phyloP scores from a whole-genome alignment of 2,888 invertebrate species.

The Pemphredon lugubris region DNA sequence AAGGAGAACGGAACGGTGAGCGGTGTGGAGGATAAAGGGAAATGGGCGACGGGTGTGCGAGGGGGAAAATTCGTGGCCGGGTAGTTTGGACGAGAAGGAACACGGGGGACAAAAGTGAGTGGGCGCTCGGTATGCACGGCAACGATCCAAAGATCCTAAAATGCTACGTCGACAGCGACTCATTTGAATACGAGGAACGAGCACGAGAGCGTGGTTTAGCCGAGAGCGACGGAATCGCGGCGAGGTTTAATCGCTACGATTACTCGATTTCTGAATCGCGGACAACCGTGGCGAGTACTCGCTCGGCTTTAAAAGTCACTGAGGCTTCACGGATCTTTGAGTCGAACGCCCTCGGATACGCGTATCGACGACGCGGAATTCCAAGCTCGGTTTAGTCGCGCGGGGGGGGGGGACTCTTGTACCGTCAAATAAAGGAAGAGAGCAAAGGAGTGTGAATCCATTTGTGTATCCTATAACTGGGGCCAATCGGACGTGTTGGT shows the following conservation, averaged over 20 bases:
- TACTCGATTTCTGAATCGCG: too few relatives aligned
- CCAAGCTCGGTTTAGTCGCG: background rate
- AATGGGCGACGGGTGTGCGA: constrained; percentile 6
- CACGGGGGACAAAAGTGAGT: constrained; percentile 31
- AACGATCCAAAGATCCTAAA: constrained; percentile 22
- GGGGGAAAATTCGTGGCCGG: too few relatives aligned
- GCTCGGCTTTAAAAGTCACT: constrained; percentile 4
- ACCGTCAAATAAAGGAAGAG: constrained; percentile 1
- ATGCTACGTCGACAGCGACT: background rate
- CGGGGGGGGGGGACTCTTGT: background rate
- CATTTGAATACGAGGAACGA: constrained; percentile 8
- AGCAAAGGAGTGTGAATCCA: constrained; percentile 7
- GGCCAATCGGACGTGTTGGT: constrained; percentile 73
- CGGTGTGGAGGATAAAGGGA: constrained; percentile 7
- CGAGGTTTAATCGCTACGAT: constrained; percentile 6
- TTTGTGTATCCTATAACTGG: constrained; percentile 56
- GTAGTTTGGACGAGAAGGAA: background rate
- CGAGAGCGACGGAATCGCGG: constrained; percentile 19
- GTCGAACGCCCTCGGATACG: background rate
- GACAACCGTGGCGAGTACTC: background rate
- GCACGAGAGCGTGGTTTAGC: constrained; percentile 16
- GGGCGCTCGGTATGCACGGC: constrained; percentile 25
- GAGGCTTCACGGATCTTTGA: background rate
- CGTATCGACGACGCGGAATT: background rate
- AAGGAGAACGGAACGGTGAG: constrained; percentile 6